Evolutionary conservation across 2,888 invertebrate genomes (phyloP).

Genomic region (Ennomos quercinarius): DNA sequence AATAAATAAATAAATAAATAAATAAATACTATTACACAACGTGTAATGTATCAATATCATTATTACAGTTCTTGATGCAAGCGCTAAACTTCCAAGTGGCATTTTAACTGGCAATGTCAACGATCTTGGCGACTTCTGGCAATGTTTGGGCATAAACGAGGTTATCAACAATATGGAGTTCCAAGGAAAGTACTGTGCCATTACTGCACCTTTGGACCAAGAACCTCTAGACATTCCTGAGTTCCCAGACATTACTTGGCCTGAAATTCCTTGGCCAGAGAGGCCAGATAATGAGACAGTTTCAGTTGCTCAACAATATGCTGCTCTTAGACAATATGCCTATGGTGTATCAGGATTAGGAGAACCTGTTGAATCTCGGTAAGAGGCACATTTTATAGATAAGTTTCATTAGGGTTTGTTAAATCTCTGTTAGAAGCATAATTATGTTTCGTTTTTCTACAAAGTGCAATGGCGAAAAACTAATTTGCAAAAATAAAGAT

Average conservation of each 20-base stretch:
- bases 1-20: too few relatives aligned
- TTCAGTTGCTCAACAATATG: constrained; percentile 26
- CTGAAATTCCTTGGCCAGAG: constrained; percentile 34
- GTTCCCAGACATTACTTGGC: constrained; percentile 33
- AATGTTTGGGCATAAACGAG: constrained; percentile 59
- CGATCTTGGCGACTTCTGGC: constrained; percentile 69
- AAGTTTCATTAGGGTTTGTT: neutral
- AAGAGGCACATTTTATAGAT: constrained; percentile 10
- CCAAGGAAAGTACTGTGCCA: constrained; percentile 75
- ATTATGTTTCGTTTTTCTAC: too few relatives aligned
- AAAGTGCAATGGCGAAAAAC: too few relatives aligned
- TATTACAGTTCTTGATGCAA: constrained; percentile 72
- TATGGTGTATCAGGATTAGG: constrained; percentile 47
- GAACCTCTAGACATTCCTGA: constrained; percentile 38
- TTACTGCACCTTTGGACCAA: constrained; percentile 51
- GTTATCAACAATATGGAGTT: constrained; percentile 48
- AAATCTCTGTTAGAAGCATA: too few relatives aligned
- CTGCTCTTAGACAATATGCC: constrained; percentile 41
- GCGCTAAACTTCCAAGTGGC: constrained; percentile 71
- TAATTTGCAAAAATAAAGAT: too few relatives aligned
- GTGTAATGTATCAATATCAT: neutral
- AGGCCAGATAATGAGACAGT: constrained; percentile 25
- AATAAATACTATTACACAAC: too few relatives aligned
- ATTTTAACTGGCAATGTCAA: constrained; percentile 63
- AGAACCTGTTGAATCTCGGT: constrained; percentile 43